Evolutionary conservation across 2,888 invertebrate genomes (phyloP).

Genomic region (Cotesia congregata): DNA sequence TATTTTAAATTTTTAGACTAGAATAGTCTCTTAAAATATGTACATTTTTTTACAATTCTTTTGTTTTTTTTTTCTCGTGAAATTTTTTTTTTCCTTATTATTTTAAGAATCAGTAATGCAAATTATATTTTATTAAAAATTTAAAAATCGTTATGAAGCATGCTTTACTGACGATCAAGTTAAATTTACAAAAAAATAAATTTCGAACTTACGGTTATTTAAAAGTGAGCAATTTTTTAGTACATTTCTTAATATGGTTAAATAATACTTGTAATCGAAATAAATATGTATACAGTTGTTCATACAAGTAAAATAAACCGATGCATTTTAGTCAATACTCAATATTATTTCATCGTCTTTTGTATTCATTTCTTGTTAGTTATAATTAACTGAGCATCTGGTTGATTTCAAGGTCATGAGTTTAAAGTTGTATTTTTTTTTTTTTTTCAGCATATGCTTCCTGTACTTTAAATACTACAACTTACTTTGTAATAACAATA

Average conservation of each 20-base stretch:
- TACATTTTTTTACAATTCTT: no score
- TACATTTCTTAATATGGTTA: slow-evolving; percentile 11
- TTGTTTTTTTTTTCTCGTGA: no score
- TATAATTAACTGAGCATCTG: not conserved
- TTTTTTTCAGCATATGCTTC: not conserved
- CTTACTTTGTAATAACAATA: slow-evolving; percentile 28
- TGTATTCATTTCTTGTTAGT: not conserved
- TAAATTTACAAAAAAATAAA: slow-evolving; percentile 7
- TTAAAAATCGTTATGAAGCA: no score
- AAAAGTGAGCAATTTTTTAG: slow-evolving; percentile 23
- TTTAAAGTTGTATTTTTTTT: not conserved
- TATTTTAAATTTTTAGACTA: no score
- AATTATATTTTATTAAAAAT: no score
- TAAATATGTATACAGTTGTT: no score
- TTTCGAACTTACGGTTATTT: slow-evolving; percentile 28
- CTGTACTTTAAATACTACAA: not conserved
- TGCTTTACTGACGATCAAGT: no score
- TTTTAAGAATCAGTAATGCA: no score
- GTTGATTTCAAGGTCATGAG: not conserved
- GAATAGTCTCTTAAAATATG: no score
- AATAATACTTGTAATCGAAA: not conserved
- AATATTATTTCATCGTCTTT: not conserved
- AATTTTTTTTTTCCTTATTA: no score
- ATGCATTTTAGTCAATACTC: no score
- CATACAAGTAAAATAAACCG: no score